phyloP scores from a whole-genome alignment of 1,140 invertebrate species.

The Physella acuta region DNA sequence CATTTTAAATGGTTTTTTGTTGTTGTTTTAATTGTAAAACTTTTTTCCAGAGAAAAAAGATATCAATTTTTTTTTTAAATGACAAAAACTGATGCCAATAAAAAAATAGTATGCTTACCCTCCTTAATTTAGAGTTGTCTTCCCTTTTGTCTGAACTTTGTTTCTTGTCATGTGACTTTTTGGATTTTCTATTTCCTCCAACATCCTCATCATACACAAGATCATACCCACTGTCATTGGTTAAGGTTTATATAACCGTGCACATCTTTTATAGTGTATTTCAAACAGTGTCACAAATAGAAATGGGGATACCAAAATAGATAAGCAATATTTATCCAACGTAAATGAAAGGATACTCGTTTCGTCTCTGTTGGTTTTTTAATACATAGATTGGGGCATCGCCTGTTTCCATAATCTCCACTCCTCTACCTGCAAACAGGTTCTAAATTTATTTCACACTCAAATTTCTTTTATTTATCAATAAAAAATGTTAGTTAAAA shows the following conservation, averaged over 20 bases:
- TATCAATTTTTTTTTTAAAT: too few species aligned
- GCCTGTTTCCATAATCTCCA: slow-evolving; percentile 28
- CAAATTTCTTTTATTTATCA: too few species aligned
- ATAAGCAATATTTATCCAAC: too few species aligned
- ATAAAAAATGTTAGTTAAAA: not conserved
- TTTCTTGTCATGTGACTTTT: slow-evolving; percentile 30
- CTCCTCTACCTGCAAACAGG: slow-evolving; percentile 22
- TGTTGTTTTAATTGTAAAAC: too few species aligned
- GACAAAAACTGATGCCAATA: not conserved
- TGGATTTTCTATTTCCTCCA: slow-evolving; percentile 16
- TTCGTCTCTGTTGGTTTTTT: slow-evolving; percentile 37
- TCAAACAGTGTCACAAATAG: too few species aligned
- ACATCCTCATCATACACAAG: slow-evolving; percentile 31
- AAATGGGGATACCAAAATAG: too few species aligned
- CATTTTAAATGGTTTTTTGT: too few species aligned
- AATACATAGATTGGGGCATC: slow-evolving; percentile 40
- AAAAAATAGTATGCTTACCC: not conserved
- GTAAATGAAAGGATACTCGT: slow-evolving; percentile 53
- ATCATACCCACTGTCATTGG: slow-evolving; percentile 39
- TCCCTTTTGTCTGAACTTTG: not conserved
- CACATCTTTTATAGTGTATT: not conserved
- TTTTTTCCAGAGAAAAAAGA: too few species aligned
- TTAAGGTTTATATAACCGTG: too few species aligned
- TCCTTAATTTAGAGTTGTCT: not conserved
- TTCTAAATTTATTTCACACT: not conserved